Base-by-base conservation (phyloP, 2,113 vertebrate species). In the Cyanoderma ruficeps region DNA sequence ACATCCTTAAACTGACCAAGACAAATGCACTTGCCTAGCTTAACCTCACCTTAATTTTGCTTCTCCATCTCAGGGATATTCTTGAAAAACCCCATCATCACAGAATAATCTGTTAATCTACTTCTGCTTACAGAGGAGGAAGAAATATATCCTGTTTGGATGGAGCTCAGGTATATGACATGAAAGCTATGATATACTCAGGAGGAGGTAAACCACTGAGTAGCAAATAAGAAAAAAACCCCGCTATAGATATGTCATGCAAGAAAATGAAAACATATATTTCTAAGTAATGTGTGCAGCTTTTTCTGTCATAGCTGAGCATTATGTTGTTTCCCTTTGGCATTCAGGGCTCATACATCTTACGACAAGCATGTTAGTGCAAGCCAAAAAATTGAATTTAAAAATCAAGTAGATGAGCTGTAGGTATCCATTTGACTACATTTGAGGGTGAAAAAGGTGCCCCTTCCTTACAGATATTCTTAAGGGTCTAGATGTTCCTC, bases 401-500 rank as follows among this genome's bases (percentile, higher is more conserved):
- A 88, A 94, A 47, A 95, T 52, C 11, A 90, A 64, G 57, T 20
- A 94, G 65, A 52, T 68, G 42, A 84, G 57, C 20, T 95, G 47
- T 33, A 97, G 67, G 71, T 72, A 94, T 33, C 37, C 33, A 79
- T 86, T 46, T 74, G n/a, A 50, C 80, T 90, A 76, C 81, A 93
- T 96, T 70, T 95, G 47, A 61, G 28, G 30, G 8, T 7, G 4
- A 33, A 60, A 33, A 65, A 30, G 18, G 53, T 88, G 49, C 14
- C 25, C 25, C 57, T 96, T 94, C 50, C 80, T 96, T 91, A 86
- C 37, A 96, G 71, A 67, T 50, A 61, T 68, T 93, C n/a, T 83
- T 86, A 59, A 69, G 2, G 1, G 37, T 94, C 53, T 77, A 74
- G 42, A 61, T 64, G 42, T 52, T 97, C 65, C 65, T 42, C 57